Conservation (phyloP, 2,113 vertebrate genomes). For the Lynx canadensis region DNA sequence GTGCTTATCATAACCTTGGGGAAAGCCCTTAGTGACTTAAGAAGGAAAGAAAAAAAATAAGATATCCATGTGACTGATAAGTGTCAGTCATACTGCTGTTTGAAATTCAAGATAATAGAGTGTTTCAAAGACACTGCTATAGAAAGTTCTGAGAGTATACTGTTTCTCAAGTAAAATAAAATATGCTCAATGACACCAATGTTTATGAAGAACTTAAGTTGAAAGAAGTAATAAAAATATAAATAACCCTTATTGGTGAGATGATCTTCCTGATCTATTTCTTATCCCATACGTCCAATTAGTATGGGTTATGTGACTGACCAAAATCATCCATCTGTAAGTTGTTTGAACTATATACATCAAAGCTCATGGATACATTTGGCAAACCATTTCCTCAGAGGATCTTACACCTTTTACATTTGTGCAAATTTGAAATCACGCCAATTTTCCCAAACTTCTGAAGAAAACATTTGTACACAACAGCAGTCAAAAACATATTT, state of each 20-base stretch:
- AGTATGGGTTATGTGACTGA: background rate
- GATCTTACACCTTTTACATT: background rate
- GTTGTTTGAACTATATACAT: background rate
- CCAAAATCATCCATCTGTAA: background rate
- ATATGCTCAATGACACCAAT: background rate
- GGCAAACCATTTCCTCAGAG: background rate
- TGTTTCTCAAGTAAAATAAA: conserved; percentile 46
- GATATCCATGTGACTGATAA: background rate
- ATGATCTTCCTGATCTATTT: background rate
- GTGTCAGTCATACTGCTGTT: conserved; percentile 23
- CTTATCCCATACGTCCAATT: background rate
- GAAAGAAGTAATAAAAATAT: conserved; percentile 44
- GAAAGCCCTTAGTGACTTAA: conserved; percentile 19
- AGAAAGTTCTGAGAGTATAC: background rate
- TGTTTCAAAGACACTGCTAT: background rate
- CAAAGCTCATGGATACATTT: background rate
- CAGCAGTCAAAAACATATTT: background rate
- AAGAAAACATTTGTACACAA: conserved; percentile 6
- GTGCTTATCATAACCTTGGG: conserved; percentile 29
- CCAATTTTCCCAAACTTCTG: background rate
- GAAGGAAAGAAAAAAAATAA: background rate
- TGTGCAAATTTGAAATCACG: conserved; percentile 23
- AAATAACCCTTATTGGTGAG: background rate
- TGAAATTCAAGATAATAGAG: background rate
- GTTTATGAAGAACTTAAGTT: conserved; percentile 43